These are phyloP conservation scores for Mugil cephalus DNA, from an alignment of 2,113 vertebrate species.

Conservation along the genomic window DNA sequence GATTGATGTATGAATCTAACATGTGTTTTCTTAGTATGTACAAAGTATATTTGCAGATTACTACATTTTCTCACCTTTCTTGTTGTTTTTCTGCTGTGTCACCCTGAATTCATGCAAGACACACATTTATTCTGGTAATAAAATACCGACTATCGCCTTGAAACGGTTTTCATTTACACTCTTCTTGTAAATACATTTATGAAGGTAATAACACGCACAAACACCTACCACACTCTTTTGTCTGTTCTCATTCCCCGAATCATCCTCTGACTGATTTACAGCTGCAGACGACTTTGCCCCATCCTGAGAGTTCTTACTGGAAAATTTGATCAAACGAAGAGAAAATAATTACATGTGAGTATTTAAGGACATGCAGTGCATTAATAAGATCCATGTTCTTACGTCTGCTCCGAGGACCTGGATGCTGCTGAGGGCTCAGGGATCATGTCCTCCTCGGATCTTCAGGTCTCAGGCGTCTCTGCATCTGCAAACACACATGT, in stretches of 20 bases:
- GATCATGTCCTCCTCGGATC: constrained; percentile 86
- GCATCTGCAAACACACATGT: constrained; percentile 28
- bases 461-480: constrained; percentile 62
- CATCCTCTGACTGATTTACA: constrained; percentile 76
- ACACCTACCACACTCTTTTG: constrained; percentile 83
- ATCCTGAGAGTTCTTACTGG: constrained; percentile 75
- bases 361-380: background rate
- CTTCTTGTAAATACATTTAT: background rate
- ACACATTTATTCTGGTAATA: background rate
- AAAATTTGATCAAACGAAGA: background rate
- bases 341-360: no score
- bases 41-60: no score
- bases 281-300: constrained; percentile 78
- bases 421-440: constrained; percentile 82
- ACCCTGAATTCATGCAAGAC: no score
- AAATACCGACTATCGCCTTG: background rate
- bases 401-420: constrained; percentile 82
- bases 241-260: constrained; percentile 85
- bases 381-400: constrained; percentile 44
- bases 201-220: background rate
- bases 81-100: no score
- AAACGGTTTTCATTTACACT: background rate
- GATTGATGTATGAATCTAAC: no score
- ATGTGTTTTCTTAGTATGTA: no score
- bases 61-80: no score